Evolutionary conservation across 2,888 invertebrate species (phyloP), one percentile per base, ranked within the genome.

Genomic region (Acleris cristana): DNA sequence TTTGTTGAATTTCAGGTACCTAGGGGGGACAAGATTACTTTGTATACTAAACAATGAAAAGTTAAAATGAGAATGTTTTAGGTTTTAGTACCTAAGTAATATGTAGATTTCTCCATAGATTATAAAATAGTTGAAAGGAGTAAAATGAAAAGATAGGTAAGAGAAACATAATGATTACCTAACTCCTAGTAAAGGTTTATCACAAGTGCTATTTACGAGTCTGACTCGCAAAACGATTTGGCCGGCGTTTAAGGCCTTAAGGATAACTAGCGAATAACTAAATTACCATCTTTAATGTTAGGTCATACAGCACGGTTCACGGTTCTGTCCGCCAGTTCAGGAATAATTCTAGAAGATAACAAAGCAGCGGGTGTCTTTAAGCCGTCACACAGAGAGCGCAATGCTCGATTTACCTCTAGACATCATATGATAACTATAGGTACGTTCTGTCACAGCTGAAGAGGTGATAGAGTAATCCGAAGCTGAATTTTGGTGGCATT

Each of bases 1-100:
- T 57, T 59, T 60, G 45, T 67, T 84, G 81, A 79, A 81, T 75
- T 79, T 91, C 90, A 92, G 91, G 91, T 91, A 91, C 91, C 90
- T 86, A 87, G 81, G 81, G 34, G 86, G 88, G 90, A 87, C 86
- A 87, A 77, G 75, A 75, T 80, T 79, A 74, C 70, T 74, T 61
- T 63, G 53, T 71, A 66, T 64, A 71, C 71, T 73, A 74, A 69
- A 69, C 71, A 72, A 70, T 66, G 68, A 72, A 73, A 69, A 71
- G 71, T 70, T 62, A 73, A 71, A 60, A 70, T 67, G 66, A 62
- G 64, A 66, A 62, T 66, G 26, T 48, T 63, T 54, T 60, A 67
- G 49, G 63, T 40, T 57, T 66, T 53, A 49, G 58, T 54, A 60
- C 59, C 49, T 60, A 61, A 30, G 49, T 62, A 44, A 58, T 26